Base-by-base conservation (phyloP, 2,888 invertebrate species). In the Amiota minor region DNA sequence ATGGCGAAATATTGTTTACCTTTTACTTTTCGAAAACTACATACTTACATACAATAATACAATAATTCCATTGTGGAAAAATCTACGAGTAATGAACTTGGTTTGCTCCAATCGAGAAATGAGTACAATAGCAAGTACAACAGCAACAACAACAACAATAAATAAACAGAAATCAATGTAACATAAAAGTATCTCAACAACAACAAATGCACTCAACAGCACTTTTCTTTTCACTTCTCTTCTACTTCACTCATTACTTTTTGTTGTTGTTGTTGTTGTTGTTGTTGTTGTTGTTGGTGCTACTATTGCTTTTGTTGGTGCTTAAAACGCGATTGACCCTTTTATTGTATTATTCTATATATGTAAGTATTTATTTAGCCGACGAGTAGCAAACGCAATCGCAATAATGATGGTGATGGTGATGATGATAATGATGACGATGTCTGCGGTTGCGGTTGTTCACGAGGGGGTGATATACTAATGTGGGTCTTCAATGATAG, bases 1-100 rank as follows among this genome's bases (percentile, higher is more conserved):
- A 74, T 75, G 75, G 75, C 82, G 74, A 85, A 83, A 80, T 85
- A 79, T 85, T 82, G 85, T 82, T 82, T 85, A 82, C 85, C 76
- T 85, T 82, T 82, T 76, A 65, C 71, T 75, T 73, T 64, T 71
- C 6, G 71, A 71, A 77, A 75, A 72, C 20, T 16, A 46, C 45
- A 50, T 18, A 50, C 65, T 23, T 35, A 56, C 56, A 67, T 47
- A 74, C 35, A 35, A 71, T 56, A 71, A 71, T 47, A 67, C 71
- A 64, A 16, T 45, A 67, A 20, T 73, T 56, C 56, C 67, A 65
- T 74, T 69, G 70, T 72, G 70, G 62, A 74, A 68, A 73, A 70
- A 46, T 65, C 11, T 65, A 76, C 72, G 73, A 73, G 65, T 76
- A 78, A 74, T 74, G 73, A 78, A 76, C 73, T 74, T 78, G 70